Evolutionary conservation across 2,113 vertebrate species (phyloP), one percentile per base, ranked within the genome.

Genomic region (Aspiorhynchus laticeps): DNA sequence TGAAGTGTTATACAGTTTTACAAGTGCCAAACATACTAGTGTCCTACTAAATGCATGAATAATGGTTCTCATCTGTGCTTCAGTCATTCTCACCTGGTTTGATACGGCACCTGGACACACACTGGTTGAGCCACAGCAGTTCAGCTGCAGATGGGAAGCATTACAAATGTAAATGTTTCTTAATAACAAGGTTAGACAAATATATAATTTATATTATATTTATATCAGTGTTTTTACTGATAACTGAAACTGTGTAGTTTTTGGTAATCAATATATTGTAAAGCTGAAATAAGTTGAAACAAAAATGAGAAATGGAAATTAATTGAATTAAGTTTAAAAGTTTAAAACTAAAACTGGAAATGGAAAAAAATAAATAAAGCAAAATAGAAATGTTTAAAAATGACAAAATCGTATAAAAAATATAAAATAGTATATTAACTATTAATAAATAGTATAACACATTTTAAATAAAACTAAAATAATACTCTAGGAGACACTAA

Each of bases 111-210:
- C 5, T 21, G 12, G 1, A 73, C 86, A 86, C 61, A 15, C 11
- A 3, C 6, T 38, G 33, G 8, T 0, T n/a, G 73, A 80, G 7
- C 84, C 88, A 28, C 88, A 90, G 61, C 88, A 90, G 38, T 86
- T 77, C 28, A 90, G 15, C 89, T 89, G 80, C 5, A 43, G 7
- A 82, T 28, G 14, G 19, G 43, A 61, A 8, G 8, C 0, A 5
- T 6, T 11, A 36, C 24, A 31, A 6, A 81, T 8, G 15, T 1
- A 59, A 63, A 41, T 15, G 0, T 4, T 41, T n/a, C 11, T n/a
- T n/a, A n/a, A 80, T n/a, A 11, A 74, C 11, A 38, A 80, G 21
- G 21, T 26, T n/a, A 61, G 11, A n/a, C 31, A 43, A 65, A 61
- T 26, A 46, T 46, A 65, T 7, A 81, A 80, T 5, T 17, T 24